phyloP scores from a whole-genome alignment of 1,140 invertebrate species.

The Saxidomus purpurata region DNA sequence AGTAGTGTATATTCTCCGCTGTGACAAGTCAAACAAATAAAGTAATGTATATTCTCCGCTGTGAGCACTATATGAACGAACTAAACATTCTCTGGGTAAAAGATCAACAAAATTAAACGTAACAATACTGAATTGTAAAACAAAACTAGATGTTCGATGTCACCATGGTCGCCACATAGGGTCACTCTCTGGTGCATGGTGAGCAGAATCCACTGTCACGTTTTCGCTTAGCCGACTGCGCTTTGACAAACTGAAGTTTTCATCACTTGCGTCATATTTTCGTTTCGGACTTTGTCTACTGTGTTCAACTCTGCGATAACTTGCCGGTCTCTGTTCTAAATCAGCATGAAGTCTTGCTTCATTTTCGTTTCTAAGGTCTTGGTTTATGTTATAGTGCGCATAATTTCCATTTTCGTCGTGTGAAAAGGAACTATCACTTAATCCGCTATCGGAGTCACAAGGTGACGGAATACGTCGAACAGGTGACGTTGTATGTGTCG shows the following conservation, averaged over 20 bases:
- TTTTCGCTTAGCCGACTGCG: background rate
- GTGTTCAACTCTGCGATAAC: background rate
- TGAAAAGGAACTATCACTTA: slow-evolving; percentile 65
- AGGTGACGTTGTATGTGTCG: slow-evolving; percentile 31
- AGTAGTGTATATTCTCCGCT: too few species aligned
- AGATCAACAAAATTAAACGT: too few species aligned
- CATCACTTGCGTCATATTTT: background rate
- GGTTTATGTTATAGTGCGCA: slow-evolving; percentile 51
- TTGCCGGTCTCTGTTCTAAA: background rate
- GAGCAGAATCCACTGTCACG: background rate
- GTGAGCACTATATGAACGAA: too few species aligned
- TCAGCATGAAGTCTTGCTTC: background rate
- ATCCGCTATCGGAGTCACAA: slow-evolving; percentile 62
- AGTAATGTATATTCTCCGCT: too few species aligned
- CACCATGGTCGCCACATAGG: slow-evolving; percentile 60
- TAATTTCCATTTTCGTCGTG: slow-evolving; percentile 66
- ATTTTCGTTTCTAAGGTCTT: slow-evolving; percentile 7
- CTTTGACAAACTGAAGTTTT: background rate
- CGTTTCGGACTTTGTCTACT: slow-evolving; percentile 38
- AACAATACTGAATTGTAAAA: too few species aligned
- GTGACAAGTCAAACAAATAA: too few species aligned
- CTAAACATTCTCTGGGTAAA: too few species aligned
- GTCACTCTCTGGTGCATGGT: background rate
- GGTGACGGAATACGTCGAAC: slow-evolving; percentile 53
- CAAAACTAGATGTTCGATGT: too few species aligned